These are phyloP conservation scores for Gerris buenoi DNA, from an alignment of 1,140 invertebrate species.

Conservation along the genomic window DNA sequence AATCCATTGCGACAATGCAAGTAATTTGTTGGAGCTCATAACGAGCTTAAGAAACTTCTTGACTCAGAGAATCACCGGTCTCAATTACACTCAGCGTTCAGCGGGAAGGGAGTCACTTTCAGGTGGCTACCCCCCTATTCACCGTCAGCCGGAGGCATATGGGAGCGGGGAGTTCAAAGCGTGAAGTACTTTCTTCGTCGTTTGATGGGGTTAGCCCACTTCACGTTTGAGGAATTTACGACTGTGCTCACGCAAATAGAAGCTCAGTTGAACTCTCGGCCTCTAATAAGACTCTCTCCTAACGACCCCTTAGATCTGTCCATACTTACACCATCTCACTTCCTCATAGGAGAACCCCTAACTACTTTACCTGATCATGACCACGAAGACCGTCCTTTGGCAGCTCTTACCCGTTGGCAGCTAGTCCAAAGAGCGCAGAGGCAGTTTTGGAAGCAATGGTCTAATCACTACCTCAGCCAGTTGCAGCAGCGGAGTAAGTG, in stretches of 20 bases:
- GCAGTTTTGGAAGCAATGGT: background rate
- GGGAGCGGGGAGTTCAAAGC: background rate
- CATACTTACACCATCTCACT: background rate
- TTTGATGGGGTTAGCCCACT: background rate
- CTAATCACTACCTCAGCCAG: background rate
- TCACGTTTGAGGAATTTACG: background rate
- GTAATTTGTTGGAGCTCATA: constrained; percentile 12
- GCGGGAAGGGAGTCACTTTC: background rate
- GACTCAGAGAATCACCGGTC: background rate
- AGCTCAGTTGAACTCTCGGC: background rate
- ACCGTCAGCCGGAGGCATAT: background rate
- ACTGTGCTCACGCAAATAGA: background rate
- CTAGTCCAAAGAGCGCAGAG: background rate
- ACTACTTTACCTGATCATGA: background rate
- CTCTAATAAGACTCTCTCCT: background rate
- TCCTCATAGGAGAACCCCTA: background rate
- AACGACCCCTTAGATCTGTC: background rate
- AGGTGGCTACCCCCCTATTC: background rate
- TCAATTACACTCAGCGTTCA: background rate
- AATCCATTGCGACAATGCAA: constrained; percentile 13
- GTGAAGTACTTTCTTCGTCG: background rate
- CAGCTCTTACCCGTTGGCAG: background rate
- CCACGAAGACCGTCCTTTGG: too few relatives aligned
- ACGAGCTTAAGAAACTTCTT: background rate
- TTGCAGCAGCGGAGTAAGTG: background rate